Base-by-base conservation (phyloP, 2,797 vertebrate genomes). In the Scolopax bukidnonensis region DNA sequence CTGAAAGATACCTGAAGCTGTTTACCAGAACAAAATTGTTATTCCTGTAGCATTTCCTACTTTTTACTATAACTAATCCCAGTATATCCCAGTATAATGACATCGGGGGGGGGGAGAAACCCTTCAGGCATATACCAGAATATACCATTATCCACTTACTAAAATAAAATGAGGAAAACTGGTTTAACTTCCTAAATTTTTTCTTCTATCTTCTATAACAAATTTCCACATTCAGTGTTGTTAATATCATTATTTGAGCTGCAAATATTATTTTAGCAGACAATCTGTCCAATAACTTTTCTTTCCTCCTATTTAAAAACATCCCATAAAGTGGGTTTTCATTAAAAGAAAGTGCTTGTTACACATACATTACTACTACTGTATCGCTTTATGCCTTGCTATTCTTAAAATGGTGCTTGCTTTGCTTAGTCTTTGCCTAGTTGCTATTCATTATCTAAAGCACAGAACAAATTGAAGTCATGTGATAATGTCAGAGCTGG, bases 1-100 rank as follows among this genome's bases (percentile, higher is more conserved):
- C 82, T 84, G 67, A 85, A 97, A 93, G 50, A 70, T 43, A 96
- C 60, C 73, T 67, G 82, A 92, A 96, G 84, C 73, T 87, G 30
- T 54, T 87, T 63, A 60, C 9, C 20, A 45, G 43, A 45, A 45
- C 20, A 47, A 47, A 47, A 47, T 47, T 47, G 8, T 43, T 79
- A 87, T 74, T 94, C 6, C 0, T 32, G 54, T 48, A 64, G 57
- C 28, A 73, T 81, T 78, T 70, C 33, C 21, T 53, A 43, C 9
- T 75, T 84, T 84, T 69, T 88, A 36, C 73, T 68, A 30, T 84
- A 68, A 71, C 60, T 68, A 85, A 84, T 41, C 38, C 27, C 41
- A 75, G 11, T 38, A 73, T 40, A 84, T 41, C 38, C 27, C 41
- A 75, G 11, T 38, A 73, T 40, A 75, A 60, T 64, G 65, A 28